Evolutionary conservation across 2,888 invertebrate species (phyloP).

Genomic region (Ceriagrion tenellum): DNA sequence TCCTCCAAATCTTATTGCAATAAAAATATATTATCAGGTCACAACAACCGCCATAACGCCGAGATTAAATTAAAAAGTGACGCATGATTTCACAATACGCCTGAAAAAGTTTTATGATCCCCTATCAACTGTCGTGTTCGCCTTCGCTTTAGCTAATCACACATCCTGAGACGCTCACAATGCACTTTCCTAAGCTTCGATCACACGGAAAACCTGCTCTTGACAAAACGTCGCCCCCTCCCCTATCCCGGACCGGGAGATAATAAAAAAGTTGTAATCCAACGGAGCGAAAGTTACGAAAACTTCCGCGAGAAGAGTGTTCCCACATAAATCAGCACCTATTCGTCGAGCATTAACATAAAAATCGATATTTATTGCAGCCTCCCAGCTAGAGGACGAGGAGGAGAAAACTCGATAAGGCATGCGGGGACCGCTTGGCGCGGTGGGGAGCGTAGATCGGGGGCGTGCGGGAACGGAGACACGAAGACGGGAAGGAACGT

Average conservation of each 20-base stretch:
- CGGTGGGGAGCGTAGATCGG: neutral
- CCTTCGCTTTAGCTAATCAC: neutral
- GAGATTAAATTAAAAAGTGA: neutral
- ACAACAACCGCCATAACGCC: neutral
- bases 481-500: neutral
- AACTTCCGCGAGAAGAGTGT: neutral
- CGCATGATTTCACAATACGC: neutral
- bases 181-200: neutral
- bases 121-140: neutral
- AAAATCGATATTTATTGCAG: conserved; percentile 33
- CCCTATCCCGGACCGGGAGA: neutral
- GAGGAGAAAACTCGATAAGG: conserved; percentile 1
- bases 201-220: neutral
- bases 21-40: neutral
- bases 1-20: too few relatives aligned
- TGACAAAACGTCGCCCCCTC: neutral
- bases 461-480: neutral
- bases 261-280: neutral
- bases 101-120: neutral
- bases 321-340: conserved; percentile 31
- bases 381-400: neutral
- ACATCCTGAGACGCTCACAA: neutral
- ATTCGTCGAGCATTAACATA: conserved; percentile 13
- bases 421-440: neutral
- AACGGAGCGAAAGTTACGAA: neutral